Conservation (phyloP, 1,140 invertebrate genomes). For the Listronotus oregonensis region DNA sequence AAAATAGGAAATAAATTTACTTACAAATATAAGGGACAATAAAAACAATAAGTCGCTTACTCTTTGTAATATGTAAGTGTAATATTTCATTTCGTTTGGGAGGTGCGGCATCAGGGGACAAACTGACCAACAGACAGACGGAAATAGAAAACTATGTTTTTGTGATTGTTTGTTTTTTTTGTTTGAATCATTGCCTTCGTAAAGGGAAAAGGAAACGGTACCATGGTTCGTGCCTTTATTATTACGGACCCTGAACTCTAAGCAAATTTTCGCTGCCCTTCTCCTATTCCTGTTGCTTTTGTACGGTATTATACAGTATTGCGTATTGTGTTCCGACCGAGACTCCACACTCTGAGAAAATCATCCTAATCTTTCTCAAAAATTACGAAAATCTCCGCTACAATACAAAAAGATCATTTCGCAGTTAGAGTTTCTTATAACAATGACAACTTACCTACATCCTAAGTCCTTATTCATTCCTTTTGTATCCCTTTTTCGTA, state of each 20-base stretch:
- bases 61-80: too few species aligned
- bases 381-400: constrained; percentile 16
- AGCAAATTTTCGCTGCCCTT: constrained; percentile 26
- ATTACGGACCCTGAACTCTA: not conserved
- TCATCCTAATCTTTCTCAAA: constrained; percentile 22
- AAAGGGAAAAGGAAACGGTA: not conserved
- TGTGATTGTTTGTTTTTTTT: too few species aligned
- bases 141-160: too few species aligned
- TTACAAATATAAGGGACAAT: too few species aligned
- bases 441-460: constrained; percentile 16
- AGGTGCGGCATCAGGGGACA: too few species aligned
- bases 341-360: constrained; percentile 25
- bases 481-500: constrained; percentile 15
- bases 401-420: constrained; percentile 14
- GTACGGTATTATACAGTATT: constrained; percentile 21
- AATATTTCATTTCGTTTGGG: too few species aligned
- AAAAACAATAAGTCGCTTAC: too few species aligned
- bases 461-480: constrained; percentile 1
- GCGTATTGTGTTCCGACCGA: constrained; percentile 11
- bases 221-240: not conserved
- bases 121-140: too few species aligned
- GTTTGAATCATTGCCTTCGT: too few species aligned
- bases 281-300: constrained; percentile 21
- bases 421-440: constrained; percentile 18
- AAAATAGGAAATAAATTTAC: too few species aligned